phyloP scores from a whole-genome alignment of 2,888 invertebrate genomes.

The Trachelus iudaicus region DNA sequence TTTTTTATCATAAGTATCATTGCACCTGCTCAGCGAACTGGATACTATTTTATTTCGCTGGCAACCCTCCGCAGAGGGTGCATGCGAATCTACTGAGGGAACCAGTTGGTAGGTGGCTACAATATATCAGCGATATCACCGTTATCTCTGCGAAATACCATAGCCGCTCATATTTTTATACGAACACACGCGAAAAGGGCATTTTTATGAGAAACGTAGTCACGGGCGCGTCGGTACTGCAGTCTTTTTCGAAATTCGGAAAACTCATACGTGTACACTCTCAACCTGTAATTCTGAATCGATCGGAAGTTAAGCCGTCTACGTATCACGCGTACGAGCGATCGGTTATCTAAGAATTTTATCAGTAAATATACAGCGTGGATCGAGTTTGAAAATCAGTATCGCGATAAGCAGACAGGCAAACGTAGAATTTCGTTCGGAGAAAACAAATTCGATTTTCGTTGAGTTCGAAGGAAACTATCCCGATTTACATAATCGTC shows the following conservation, averaged over 20 bases:
- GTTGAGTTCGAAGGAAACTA: background rate
- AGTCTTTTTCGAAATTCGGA: background rate
- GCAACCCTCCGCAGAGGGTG: background rate
- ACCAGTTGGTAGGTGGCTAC: constrained; percentile 22
- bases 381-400: background rate
- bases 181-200: constrained; percentile 48
- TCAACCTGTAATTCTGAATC: background rate
- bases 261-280: background rate
- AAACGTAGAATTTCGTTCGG: background rate
- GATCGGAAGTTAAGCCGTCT: background rate
- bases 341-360: background rate
- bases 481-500: background rate
- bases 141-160: constrained; percentile 56
- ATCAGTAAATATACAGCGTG: background rate
- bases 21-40: background rate
- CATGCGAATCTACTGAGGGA: constrained; percentile 5
- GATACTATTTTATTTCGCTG: constrained; percentile 5
- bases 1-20: background rate
- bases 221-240: background rate
- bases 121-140: constrained; percentile 63
- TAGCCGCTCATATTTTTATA: constrained; percentile 41
- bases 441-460: background rate
- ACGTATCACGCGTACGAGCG: background rate
- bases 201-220: constrained; percentile 62
- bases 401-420: background rate